Base-by-base conservation (phyloP, 2,113 vertebrate genomes). In the Crotalus helleri region DNA sequence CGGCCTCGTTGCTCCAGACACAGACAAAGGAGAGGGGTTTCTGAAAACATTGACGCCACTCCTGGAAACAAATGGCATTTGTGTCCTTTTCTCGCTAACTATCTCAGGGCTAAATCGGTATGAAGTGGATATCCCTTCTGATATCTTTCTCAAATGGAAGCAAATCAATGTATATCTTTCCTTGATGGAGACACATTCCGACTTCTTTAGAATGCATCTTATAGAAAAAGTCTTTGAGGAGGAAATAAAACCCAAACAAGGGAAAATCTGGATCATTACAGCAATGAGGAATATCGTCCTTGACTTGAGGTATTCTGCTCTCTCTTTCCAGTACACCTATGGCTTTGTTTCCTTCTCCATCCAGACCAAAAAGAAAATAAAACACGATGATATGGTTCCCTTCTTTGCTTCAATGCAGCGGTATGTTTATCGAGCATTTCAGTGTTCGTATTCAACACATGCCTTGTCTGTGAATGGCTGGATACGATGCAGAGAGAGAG, bases 301-400 rank as follows among this genome's bases (percentile, higher is more conserved):
- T 10, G 24, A 46, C 0, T 12, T 87, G 5, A 2, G 59, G 2
- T 7, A 1, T 0, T 1, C 1, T 5, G 0, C 15, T 1, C 1
- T 55, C 1, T 21, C 54, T 12, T 89, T 89, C 0, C 3, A 55
- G 7, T 7, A 15, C 53, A 94, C 91, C 21, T 5, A 33, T 3
- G 92, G 92, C 39, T 33, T 39, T 51, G 61, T 94, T 17, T 90
- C 57, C 6, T 93, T 95, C 88, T 90, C 69, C 1, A 24, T 64
- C 1, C 29, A 15, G 17, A 92, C 93, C 3, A 44, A 13, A 4
- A 85, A 91, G 1, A 74, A 49, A 2, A 69, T 64, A 10, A 74
- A 44, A 58, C 91, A 92, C 51, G 55, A 11, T 2, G 5, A 39
- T 5, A 88, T 91, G 39, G 11, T 55, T 4, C 29, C 8, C 13